Evolutionary conservation across 2,113 vertebrate species (phyloP), one percentile per base, ranked within the genome.

Genomic region (Pteropus alecto): DNA sequence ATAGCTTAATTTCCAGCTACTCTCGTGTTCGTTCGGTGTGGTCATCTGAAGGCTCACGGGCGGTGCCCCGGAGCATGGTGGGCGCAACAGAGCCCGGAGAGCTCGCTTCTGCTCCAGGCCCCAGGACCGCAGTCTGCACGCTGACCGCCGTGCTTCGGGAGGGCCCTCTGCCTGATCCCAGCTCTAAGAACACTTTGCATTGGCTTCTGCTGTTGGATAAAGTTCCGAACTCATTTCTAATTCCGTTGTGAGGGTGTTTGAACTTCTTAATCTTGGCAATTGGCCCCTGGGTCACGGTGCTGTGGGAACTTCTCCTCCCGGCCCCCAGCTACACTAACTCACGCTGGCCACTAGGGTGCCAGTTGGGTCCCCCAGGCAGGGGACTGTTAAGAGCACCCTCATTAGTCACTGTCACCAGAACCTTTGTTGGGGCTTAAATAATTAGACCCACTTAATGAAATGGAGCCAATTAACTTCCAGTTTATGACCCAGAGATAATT

Each of bases 401-500:
- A 18, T 81, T 71, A 90, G 8, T 73, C 73, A 70, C 58, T 26
- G 15, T 43, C 48, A 22, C 38, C 67, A 24, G 79, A 94, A 68
- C 30, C 54, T 58, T 70, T 1, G 5, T 77, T 19, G 41, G 68
- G 51, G 63, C 67, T 67, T 60, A 67, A 96, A 78, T 73, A 83
- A 73, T 82, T 14, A 86, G 89, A 89, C 28, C 43, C 81, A 51
- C 38, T 87, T 95, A 85, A 87, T 87, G 81, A 93, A 87, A 67
- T 6, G 1, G 70, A 76, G 73, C 46, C 92, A 68, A 67, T 67
- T 81, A 88, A 2, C 89, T 68, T 95, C 81, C 67, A 58, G 54
- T 48, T 91, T 73, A 71, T 58, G 58, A 30, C 38, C 65, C 58
- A 76, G 95, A 74, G 54, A 58, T 38, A 18, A 24, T 35, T 51